A percentile compares a stretch with the other conserved stretches of the same genome.
phyloP scores from a whole-genome alignment of 2,797 vertebrate genomes.

The Neopelma chrysocephalum region DNA sequence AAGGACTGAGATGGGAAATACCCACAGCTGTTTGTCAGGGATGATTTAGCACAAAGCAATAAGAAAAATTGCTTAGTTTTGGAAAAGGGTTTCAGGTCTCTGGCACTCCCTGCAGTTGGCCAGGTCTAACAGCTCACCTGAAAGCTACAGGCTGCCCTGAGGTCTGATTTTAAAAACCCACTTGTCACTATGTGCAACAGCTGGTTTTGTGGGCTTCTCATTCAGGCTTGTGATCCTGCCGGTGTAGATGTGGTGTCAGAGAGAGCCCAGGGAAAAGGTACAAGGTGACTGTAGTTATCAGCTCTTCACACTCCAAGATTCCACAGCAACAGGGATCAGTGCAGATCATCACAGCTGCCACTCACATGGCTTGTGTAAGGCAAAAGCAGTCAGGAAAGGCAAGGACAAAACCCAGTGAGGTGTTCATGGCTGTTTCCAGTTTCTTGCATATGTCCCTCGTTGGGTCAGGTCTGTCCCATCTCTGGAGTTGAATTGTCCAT shows the following conservation, averaged over 20 bases:
- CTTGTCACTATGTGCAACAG: background rate
- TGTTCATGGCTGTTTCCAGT: background rate
- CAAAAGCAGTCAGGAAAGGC: background rate
- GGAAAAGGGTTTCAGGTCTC: background rate
- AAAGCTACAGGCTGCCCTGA: background rate
- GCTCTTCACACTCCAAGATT: background rate
- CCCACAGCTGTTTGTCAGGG: background rate
- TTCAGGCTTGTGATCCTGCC: background rate
- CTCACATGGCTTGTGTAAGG: fast-evolving
- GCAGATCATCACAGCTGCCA: background rate
- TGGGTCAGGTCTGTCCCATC: background rate
- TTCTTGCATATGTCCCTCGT: background rate
- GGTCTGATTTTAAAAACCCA: background rate
- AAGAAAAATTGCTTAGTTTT: background rate
- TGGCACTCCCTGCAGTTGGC: background rate
- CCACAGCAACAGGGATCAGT: background rate
- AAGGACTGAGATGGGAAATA: background rate
- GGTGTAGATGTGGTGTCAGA: background rate
- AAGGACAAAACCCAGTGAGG: fast-evolving
- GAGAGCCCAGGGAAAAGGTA: background rate
- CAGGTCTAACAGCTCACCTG: background rate
- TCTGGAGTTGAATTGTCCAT: background rate
- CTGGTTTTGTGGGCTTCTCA: background rate
- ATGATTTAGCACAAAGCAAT: background rate
- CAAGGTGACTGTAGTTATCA: background rate